phyloP scores from a whole-genome alignment of 1,140 invertebrate genomes.

The Drosophila bipectinata region DNA sequence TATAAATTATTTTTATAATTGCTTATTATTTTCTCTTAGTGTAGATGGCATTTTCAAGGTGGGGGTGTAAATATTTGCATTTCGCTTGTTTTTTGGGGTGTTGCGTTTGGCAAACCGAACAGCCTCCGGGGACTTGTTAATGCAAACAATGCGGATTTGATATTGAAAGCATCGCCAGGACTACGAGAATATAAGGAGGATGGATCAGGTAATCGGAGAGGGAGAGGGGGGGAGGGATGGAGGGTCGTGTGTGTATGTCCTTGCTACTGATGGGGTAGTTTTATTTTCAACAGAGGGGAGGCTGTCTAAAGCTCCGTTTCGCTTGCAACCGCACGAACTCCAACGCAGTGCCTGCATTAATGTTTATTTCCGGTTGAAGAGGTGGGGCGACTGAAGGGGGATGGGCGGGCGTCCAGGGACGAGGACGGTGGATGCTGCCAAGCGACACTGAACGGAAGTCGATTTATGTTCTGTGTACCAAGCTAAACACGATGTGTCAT shows the following conservation, averaged over 20 bases:
- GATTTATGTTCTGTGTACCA: conserved; percentile 58
- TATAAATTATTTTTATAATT: not conserved
- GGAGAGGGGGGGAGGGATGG: not conserved
- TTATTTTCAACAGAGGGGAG: conserved; percentile 8
- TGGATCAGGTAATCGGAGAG: not conserved
- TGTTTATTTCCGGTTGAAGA: conserved; percentile 67
- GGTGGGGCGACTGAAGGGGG: not conserved
- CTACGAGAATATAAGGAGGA: not conserved
- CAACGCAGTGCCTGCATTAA: conserved; percentile 73
- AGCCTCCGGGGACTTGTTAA: conserved; percentile 76
- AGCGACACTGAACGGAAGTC: conserved; percentile 51
- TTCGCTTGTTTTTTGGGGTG: conserved; percentile 55
- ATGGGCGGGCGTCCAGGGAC: not conserved
- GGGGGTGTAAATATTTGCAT: conserved; percentile 71
- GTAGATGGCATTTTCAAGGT: not conserved
- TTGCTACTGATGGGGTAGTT: conserved; percentile 52
- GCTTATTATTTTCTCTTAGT: not conserved
- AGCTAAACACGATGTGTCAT: not conserved
- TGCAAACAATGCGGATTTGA: conserved; percentile 81
- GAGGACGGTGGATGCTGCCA: conserved; percentile 8
- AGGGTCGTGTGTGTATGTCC: conserved; percentile 3
- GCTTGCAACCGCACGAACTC: conserved; percentile 70
- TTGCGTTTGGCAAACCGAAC: conserved; percentile 53
- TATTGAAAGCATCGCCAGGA: conserved; percentile 64
- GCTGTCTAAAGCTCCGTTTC: conserved; percentile 52